Percentiles rank a stretch among this genome's conserved stretches.
Evolutionary conservation across 2,888 invertebrate species (phyloP).

Genomic region (Neoitamus cyanurus): DNA sequence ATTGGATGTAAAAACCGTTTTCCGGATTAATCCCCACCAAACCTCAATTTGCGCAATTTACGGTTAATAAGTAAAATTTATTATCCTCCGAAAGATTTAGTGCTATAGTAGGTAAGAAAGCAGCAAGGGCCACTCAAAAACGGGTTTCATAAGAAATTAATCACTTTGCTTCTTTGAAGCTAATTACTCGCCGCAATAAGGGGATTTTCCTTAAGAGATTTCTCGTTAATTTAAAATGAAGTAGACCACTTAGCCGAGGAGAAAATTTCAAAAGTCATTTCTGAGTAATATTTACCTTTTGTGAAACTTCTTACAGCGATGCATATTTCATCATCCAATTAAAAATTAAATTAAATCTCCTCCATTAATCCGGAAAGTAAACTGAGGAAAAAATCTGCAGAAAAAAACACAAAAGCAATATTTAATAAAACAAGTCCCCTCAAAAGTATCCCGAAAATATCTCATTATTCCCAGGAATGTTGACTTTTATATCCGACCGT

Average conservation of each 20-base stretch:
- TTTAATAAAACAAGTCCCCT: not conserved
- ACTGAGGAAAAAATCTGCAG: not conserved
- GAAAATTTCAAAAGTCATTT: not conserved
- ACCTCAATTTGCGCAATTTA: no score
- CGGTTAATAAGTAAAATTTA: no score
- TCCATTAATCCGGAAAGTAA: not conserved
- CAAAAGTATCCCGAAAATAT: conserved; percentile 4
- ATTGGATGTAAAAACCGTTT: no score
- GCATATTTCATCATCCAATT: conserved; percentile 12
- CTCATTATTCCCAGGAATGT: conserved; percentile 3
- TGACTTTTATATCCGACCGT: conserved; percentile 6
- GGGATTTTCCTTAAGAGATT: not conserved
- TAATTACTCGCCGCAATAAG: not conserved
- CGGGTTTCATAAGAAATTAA: not conserved
- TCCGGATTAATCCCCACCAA: no score
- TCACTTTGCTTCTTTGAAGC: not conserved
- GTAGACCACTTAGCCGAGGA: not conserved
- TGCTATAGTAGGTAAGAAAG: no score
- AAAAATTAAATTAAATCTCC: conserved; percentile 16
- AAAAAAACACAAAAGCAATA: not conserved
- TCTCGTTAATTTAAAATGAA: not conserved
- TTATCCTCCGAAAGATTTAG: no score
- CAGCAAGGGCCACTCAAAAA: no score
- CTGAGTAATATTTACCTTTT: not conserved
- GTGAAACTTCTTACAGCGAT: not conserved